Percentiles rank a stretch among this genome's conserved stretches.
Evolutionary conservation across 2,113 vertebrate genomes (phyloP).

Genomic region (Amblyornis subalaris): DNA sequence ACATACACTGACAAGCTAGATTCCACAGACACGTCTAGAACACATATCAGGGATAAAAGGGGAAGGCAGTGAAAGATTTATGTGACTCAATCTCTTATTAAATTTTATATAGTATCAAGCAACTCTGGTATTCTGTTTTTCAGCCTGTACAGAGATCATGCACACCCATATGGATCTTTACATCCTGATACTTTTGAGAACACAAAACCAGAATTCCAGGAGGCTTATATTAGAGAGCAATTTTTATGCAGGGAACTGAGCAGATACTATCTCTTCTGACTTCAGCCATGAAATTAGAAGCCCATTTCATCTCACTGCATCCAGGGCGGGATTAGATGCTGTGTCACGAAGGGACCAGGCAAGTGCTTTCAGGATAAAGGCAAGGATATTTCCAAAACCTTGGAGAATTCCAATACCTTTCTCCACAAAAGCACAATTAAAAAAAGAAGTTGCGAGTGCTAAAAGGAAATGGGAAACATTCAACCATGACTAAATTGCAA

Average conservation of each 20-base stretch:
- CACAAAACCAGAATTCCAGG: slow-evolving; percentile 49
- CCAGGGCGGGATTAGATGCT: slow-evolving; percentile 45
- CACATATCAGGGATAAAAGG: not conserved
- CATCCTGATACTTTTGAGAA: not conserved
- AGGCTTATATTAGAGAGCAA: slow-evolving; percentile 34
- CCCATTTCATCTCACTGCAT: slow-evolving; percentile 40
- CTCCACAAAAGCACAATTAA: slow-evolving; percentile 29
- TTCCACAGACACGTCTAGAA: not conserved
- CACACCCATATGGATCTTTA: not conserved
- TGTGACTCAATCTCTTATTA: not conserved
- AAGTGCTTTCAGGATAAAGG: slow-evolving; percentile 55
- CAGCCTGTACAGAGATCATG: not conserved
- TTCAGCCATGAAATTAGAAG: slow-evolving; percentile 72
- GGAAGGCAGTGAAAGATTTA: not conserved
- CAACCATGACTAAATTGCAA: slow-evolving; percentile 63
- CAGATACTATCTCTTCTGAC: slow-evolving; percentile 63
- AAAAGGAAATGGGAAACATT: slow-evolving; percentile 57
- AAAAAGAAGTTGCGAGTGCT: not conserved
- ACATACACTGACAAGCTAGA: not conserved
- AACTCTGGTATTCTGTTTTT: not conserved
- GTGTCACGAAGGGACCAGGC: slow-evolving; percentile 28
- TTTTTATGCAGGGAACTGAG: slow-evolving; percentile 47
- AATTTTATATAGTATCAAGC: not conserved
- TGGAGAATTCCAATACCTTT: slow-evolving; percentile 45
- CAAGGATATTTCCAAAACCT: slow-evolving; percentile 48